These are phyloP conservation scores for Cossypha dichroa DNA, from an alignment of 2,797 vertebrate genomes.

Conservation along the genomic window DNA sequence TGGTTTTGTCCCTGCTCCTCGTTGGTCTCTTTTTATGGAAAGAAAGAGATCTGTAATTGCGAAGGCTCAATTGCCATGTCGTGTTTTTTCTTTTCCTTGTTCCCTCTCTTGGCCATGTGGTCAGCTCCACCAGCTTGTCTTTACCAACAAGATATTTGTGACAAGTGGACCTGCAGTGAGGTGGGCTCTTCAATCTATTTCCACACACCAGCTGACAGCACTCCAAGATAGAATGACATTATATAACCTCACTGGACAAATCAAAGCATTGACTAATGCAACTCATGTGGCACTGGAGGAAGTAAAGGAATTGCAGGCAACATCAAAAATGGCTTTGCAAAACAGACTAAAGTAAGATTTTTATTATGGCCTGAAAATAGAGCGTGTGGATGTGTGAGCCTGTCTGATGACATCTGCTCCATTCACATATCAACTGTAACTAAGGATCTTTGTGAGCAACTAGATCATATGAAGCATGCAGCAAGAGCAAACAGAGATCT, in stretches of 20 bases:
- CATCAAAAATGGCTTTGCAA: neutral
- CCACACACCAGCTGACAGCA: neutral
- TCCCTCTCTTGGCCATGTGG: neutral
- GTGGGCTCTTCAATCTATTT: neutral
- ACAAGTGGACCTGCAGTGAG: neutral
- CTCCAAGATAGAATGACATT: neutral
- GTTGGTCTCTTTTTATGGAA: accelerated
- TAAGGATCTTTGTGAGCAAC: neutral
- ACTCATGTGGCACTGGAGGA: neutral
- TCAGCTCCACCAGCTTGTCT: neutral
- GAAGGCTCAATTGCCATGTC: neutral
- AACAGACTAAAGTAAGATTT: neutral
- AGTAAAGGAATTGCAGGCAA: neutral
- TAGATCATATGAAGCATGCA: neutral
- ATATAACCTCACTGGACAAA: neutral
- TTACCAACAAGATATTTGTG: neutral
- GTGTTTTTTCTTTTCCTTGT: neutral
- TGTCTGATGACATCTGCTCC: neutral
- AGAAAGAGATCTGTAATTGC: accelerated
- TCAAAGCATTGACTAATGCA: neutral
- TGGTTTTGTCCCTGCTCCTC: neutral
- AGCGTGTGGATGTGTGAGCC: neutral
- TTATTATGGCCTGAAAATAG: neutral
- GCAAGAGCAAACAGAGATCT: neutral
- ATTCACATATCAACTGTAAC: neutral